Conservation (phyloP, 2,797 vertebrate genomes). For the Amphiprion clarkii region DNA sequence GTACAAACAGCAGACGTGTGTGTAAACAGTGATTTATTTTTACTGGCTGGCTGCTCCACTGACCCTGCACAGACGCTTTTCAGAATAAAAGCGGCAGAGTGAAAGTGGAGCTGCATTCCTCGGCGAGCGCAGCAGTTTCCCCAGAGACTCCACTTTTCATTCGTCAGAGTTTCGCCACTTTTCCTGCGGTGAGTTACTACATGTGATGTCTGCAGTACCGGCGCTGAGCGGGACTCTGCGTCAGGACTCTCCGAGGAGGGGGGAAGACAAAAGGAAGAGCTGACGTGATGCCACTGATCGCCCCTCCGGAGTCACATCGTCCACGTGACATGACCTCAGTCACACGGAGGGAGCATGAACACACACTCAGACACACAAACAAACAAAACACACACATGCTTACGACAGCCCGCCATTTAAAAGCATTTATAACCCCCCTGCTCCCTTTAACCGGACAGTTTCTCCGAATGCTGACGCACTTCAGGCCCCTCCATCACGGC, state of each 20-base stretch:
- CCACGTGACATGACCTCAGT: constrained; percentile 72
- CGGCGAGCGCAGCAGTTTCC: constrained; percentile 71
- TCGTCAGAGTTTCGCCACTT: constrained; percentile 63
- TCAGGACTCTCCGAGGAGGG: constrained; percentile 75
- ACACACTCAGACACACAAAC: constrained; percentile 38
- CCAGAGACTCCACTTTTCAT: constrained; percentile 70
- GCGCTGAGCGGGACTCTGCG: constrained; percentile 78
- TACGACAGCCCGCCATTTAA: constrained; percentile 72
- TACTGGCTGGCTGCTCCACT: constrained; percentile 24
- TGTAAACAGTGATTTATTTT: constrained; percentile 11
- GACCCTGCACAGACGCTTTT: constrained; percentile 14
- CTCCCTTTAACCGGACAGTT: constrained; percentile 66
- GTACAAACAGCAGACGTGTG: not conserved
- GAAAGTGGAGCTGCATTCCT: constrained; percentile 73
- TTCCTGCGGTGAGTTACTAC: constrained; percentile 60
- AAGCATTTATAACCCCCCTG: constrained; percentile 74
- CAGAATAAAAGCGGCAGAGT: constrained; percentile 23
- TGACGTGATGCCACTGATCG: constrained; percentile 75
- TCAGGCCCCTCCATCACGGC: constrained; percentile 67
- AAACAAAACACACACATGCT: constrained; percentile 67
- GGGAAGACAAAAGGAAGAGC: constrained; percentile 80
- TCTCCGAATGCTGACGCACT: constrained; percentile 81
- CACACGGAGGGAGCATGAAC: constrained; percentile 33
- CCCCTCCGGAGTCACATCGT: constrained; percentile 71
- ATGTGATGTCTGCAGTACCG: constrained; percentile 71